These are phyloP conservation scores for Lepidurus arcticus DNA, from an alignment of 1,140 invertebrate genomes.

Conservation along the genomic window DNA sequence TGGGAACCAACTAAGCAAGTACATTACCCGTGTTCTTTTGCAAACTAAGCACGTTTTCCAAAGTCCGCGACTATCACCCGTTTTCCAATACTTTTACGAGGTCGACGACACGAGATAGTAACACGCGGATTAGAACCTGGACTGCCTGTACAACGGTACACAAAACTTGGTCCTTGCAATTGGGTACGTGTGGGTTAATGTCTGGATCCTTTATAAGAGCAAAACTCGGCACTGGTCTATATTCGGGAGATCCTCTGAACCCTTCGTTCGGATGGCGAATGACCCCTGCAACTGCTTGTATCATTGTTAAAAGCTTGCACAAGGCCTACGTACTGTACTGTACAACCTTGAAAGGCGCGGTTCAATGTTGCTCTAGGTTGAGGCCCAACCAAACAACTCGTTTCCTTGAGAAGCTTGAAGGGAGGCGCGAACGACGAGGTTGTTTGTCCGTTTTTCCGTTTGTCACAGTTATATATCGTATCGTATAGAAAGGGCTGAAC, in stretches of 20 bases:
- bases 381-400: background rate
- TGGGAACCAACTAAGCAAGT: no score
- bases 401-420: background rate
- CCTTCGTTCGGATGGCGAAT: conserved; percentile 1
- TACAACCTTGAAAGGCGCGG: background rate
- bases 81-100: no score
- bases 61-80: no score
- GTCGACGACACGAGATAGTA: no score
- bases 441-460: background rate
- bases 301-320: background rate
- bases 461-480: background rate
- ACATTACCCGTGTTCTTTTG: no score
- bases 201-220: background rate
- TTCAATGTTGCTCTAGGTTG: background rate
- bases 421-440: conserved; percentile 1
- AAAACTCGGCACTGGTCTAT: background rate
- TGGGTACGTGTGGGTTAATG: background rate
- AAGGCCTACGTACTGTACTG: background rate
- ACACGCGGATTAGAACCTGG: no score
- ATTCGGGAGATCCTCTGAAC: background rate
- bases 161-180: no score
- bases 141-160: no score
- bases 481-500: no score
- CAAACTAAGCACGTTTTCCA: no score
- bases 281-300: conserved; percentile 6